Evolutionary conservation across 2,888 invertebrate species (phyloP), one percentile per base, ranked within the genome.

Genomic region (Patella depressa): DNA sequence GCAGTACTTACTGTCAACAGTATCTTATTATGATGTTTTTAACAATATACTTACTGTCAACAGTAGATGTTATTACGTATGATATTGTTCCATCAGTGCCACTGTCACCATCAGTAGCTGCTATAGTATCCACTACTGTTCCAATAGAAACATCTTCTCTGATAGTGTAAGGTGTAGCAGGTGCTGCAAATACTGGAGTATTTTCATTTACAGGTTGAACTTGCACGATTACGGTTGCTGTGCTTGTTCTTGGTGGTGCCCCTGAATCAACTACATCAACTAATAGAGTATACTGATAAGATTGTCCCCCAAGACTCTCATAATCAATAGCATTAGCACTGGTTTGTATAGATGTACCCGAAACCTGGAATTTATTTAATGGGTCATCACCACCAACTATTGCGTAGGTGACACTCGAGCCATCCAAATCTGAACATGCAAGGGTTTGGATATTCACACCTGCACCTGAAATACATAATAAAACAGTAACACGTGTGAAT

Each of bases 51-150:
- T 65, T 65, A 65, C 65, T 65, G 24, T 65, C 65, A 9, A 65
- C 65, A 65, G 24, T 24, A 14, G 65, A 65, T 70, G 75, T 75
- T 53, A 87, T 85, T 73, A 80, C 80, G 80, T 87, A 87, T 15
- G 82, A 81, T n/a, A 87, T 79, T 14, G 79, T 78, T 9, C 89
- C 89, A 78, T 87, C 85, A 24, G 74, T 65, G 9, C 87, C 88
- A 29, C 70, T 71, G 71, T 88, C 88, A 5, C 69, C 53, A 55
- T 85, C 85, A 72, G 78, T 74, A 12, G 81, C 80, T 3, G 76
- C 75, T 7, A 86, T 79, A 29, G 80, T 81, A 24, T 77, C 75
- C 24, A 85, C 76, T 15, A 73, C 72, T 7, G 76, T 59, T 5
- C 80, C 81, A 54, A 84, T 71, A 12, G 76, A 78, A 0, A 77